phyloP scores from a whole-genome alignment of 2,797 vertebrate genomes.

The Liasis olivaceus region DNA sequence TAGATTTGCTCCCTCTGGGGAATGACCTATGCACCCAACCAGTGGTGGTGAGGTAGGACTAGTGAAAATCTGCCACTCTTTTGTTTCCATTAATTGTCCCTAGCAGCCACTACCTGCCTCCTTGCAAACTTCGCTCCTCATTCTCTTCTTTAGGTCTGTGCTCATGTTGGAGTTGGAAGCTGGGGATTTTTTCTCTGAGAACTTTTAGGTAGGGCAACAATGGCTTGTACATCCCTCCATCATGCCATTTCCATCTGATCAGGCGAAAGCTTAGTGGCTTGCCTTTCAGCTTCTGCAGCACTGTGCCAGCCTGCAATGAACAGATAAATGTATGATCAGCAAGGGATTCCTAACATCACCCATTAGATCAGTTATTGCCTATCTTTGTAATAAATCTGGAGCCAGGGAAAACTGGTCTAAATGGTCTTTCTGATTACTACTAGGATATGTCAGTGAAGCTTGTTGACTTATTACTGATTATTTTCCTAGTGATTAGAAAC shows the following conservation, averaged over 20 bases:
- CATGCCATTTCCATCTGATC: constrained; percentile 73
- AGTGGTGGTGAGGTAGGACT: background rate
- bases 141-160: background rate
- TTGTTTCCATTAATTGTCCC: background rate
- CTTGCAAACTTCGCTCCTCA: constrained; percentile 71
- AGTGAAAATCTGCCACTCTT: background rate
- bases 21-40: background rate
- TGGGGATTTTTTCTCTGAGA: constrained; percentile 77
- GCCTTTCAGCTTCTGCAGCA: constrained; percentile 77
- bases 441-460: background rate
- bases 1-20: background rate
- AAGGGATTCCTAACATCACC: background rate
- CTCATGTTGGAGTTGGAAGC: constrained; percentile 66
- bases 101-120: constrained; percentile 70
- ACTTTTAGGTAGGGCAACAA: constrained; percentile 76
- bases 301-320: constrained; percentile 70
- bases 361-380: background rate
- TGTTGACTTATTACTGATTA: background rate
- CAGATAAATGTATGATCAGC: background rate
- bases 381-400: background rate
- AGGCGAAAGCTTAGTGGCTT: constrained; percentile 73
- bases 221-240: constrained; percentile 73
- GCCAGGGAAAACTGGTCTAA: background rate
- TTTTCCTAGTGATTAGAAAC: background rate
- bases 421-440: background rate